Percentiles rank a stretch among this genome's conserved stretches.
phyloP scores from a whole-genome alignment of 2,113 vertebrate species.

The Corydoras sp. region DNA sequence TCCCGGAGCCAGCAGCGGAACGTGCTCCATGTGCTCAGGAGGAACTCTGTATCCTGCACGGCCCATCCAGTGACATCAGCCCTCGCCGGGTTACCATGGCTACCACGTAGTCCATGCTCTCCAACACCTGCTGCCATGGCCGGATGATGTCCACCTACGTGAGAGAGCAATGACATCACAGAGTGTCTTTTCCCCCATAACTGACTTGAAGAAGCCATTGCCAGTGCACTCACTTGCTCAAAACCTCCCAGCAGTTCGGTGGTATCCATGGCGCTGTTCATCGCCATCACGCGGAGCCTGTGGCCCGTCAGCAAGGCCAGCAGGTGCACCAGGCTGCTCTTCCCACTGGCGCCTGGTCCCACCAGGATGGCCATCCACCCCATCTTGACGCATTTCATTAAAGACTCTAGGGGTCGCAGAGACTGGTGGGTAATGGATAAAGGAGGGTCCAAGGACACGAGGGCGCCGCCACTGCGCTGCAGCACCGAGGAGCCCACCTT shows the following conservation, averaged over 20 bases:
- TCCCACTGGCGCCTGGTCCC: slow-evolving; percentile 84
- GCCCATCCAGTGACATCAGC: slow-evolving; percentile 75
- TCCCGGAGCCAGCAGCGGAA: slow-evolving; percentile 81
- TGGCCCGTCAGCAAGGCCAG: slow-evolving; percentile 87
- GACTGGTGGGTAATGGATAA: slow-evolving; percentile 84
- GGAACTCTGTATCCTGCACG: slow-evolving; percentile 82
- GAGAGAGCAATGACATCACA: too few species aligned
- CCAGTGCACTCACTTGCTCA: slow-evolving; percentile 77
- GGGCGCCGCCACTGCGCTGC: slow-evolving; percentile 71
- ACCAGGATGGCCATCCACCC: slow-evolving; percentile 95
- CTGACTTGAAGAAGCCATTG: too few species aligned
- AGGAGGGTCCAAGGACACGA: slow-evolving; percentile 64
- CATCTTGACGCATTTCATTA: slow-evolving; percentile 97
- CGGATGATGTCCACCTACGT: slow-evolving; percentile 83
- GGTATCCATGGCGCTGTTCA: slow-evolving; percentile 96
- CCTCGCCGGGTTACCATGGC: slow-evolving; percentile 76
- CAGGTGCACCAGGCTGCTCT: slow-evolving; percentile 86
- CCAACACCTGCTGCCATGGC: slow-evolving; percentile 84
- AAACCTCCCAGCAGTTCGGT: slow-evolving; percentile 94
- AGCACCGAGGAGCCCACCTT: slow-evolving; percentile 91
- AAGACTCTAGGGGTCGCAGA: slow-evolving; percentile 78
- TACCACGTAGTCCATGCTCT: slow-evolving; percentile 75
- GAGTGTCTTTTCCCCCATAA: too few species aligned
- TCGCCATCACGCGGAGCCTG: slow-evolving; percentile 83
- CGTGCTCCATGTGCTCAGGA: slow-evolving; percentile 85